A percentile compares a stretch with the other conserved stretches of the same genome.
Evolutionary conservation across 2,888 invertebrate genomes (phyloP).

Genomic region (Napeogenes inachia): DNA sequence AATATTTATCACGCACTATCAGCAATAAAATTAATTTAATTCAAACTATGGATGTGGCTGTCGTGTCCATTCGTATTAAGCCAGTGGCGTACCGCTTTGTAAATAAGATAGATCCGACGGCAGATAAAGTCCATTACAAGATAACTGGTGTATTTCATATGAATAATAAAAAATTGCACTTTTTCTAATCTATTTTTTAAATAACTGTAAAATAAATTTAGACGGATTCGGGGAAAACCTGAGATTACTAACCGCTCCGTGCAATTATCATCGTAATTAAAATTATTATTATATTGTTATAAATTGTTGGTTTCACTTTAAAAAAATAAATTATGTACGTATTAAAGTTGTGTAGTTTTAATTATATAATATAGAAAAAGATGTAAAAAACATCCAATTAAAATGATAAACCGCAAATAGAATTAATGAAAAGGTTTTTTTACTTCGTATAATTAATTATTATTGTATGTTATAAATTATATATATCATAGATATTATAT

Average conservation of each 20-base stretch:
- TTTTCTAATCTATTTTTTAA: constrained; percentile 34
- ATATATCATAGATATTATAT: no score
- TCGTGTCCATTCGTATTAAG: constrained; percentile 34
- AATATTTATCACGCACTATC: no score
- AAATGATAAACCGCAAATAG: no score
- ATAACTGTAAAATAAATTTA: constrained; percentile 27
- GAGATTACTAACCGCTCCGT: constrained; percentile 23
- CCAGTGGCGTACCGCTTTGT: constrained; percentile 53
- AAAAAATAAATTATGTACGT: background rate
- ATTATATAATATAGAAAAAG: no score
- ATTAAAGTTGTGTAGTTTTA: no score
- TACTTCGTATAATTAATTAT: no score
- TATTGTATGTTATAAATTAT: no score
- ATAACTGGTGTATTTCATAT: constrained; percentile 54
- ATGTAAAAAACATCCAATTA: no score
- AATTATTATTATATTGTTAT: constrained; percentile 19
- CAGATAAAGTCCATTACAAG: constrained; percentile 56
- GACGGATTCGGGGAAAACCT: constrained; percentile 30
- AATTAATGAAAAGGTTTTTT: no score
- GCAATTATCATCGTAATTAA: constrained; percentile 19
- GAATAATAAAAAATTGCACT: constrained; percentile 54
- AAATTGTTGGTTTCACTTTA: background rate
- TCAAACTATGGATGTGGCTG: constrained; percentile 8
- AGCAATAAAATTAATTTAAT: no score
- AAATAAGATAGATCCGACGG: constrained; percentile 50